These are phyloP conservation scores for Casuarius casuarius DNA, from an alignment of 2,113 vertebrate genomes.

Conservation along the genomic window DNA sequence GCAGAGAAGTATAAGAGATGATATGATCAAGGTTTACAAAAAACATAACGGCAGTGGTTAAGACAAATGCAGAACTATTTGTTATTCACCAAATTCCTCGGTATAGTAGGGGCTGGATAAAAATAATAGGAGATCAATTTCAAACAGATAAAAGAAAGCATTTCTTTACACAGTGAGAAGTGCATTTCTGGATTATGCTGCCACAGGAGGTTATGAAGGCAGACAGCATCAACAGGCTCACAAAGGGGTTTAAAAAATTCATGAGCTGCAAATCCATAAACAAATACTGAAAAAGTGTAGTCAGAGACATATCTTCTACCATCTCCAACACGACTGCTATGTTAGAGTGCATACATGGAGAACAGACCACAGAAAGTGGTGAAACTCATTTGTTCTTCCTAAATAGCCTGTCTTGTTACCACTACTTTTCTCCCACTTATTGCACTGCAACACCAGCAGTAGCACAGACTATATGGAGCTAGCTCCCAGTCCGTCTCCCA, in stretches of 20 bases:
- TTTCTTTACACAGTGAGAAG: neutral
- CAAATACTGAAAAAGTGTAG: neutral
- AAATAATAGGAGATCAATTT: neutral
- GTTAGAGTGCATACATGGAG: neutral
- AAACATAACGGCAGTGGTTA: neutral
- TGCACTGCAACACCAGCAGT: neutral
- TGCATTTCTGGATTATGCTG: neutral
- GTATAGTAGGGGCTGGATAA: neutral
- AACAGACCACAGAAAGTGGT: neutral
- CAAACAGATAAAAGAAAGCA: neutral
- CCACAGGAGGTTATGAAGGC: neutral
- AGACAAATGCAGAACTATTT: neutral
- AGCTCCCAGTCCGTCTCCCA: neutral
- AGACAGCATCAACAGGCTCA: neutral
- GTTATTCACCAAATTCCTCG: neutral
- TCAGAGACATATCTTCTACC: neutral
- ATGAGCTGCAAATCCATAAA: neutral
- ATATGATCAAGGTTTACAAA: neutral
- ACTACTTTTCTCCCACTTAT: neutral
- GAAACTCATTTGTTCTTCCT: neutral
- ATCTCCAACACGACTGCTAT: neutral
- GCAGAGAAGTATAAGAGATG: neutral
- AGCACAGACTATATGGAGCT: neutral
- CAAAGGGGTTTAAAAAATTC: neutral
- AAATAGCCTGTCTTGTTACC: neutral